Base-by-base conservation (phyloP, 2,888 invertebrate species). In the Drosophila planitibia region DNA sequence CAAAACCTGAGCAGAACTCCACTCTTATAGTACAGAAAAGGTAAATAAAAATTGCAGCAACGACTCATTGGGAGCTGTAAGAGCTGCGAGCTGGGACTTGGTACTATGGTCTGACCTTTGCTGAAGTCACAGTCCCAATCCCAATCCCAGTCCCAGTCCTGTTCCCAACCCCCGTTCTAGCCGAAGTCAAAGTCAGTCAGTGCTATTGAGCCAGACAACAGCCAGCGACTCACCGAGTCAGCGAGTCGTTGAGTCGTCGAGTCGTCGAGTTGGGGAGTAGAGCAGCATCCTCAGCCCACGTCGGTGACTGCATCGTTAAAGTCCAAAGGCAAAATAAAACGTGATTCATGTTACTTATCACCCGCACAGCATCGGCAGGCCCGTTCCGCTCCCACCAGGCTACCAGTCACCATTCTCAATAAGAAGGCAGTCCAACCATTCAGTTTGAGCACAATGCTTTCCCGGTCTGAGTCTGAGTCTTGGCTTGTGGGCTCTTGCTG, bases 261-360 rank as follows among this genome's bases (percentile, higher is more conserved):
- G 19, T 55, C 35, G 28, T 16, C 16, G 59, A 59, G 25, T 32
- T n/a, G 60, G 19, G n/a, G 37, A 33, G 52, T n/a, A 30, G 47
- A 44, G 49, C 28, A 41, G 69, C 76, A 71, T 57, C 80, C 64
- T 52, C 41, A 51, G 37, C 52, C 65, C 65, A 69, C 73, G 60
- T 66, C 68, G 53, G 68, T 69, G 83, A 80, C 77, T 76, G 81
- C 88, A 85, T 85, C 85, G 85, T 86, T 86, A 86, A 86, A 90
- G 90, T 89, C 89, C 90, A 82, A 83, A 81, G 88, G 91, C 88
- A 87, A 84, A 89, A 79, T 83, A 91, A 89, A 89, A 89, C 89
- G 91, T 89, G 89, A 91, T 87, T 85, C 89, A 90, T 85, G 91
- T 90, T 85, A 85, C 90, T 89, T 89, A 89, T 89, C 89, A 90